Evolutionary conservation across 2,797 vertebrate genomes (phyloP), one percentile per base, ranked within the genome.

Genomic region (Muscicapa comitata): DNA sequence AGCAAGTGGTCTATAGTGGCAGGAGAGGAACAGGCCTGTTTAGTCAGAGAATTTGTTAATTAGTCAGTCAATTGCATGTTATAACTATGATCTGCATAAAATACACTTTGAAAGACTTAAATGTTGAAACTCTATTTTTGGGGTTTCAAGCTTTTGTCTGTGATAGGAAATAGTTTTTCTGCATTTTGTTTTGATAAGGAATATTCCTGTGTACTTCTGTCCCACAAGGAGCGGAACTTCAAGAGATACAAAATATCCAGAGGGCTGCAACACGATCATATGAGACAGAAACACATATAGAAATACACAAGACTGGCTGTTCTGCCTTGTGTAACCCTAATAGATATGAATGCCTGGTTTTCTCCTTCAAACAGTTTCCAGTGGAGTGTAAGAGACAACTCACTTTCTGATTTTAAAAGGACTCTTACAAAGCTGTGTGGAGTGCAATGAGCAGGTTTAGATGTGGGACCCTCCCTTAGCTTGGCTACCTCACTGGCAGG

Each of bases 321-420:
- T 61, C 54, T 66, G 62, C 66, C 38, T 74, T 43, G 24, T 6
- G 2, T 62, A 66, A 31, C n/a, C 13, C 19, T 4, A 42, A 42
- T 9, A 55, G 55, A 85, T 76, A 70, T 4, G 5, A 90, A 73
- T 18, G 10, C 20, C 51, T 45, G 12, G 9, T 78, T 81, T 88
- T 86, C 33, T 78, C 66, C 50, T 83, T 83, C 73, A 47, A 83
- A 79, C 20, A n/a, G 10, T 66, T 87, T 59, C 29, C 58, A 61
- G 24, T n/a, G n/a, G 29, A 58, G 19, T 28, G 21, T 47, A 59
- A 47, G 51, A 42, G 28, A 55, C 17, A 38, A 51, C 23, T 73
- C 31, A 20, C 59, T 51, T 47, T 54, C 58, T 79, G 55, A 47
- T 40, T 54, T 90, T 50, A 31, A 83, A 83, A 9, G 24, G n/a